Evolutionary conservation across 2,797 vertebrate species (phyloP), one percentile per base, ranked within the genome.

Genomic region (Scolopax rusticola): DNA sequence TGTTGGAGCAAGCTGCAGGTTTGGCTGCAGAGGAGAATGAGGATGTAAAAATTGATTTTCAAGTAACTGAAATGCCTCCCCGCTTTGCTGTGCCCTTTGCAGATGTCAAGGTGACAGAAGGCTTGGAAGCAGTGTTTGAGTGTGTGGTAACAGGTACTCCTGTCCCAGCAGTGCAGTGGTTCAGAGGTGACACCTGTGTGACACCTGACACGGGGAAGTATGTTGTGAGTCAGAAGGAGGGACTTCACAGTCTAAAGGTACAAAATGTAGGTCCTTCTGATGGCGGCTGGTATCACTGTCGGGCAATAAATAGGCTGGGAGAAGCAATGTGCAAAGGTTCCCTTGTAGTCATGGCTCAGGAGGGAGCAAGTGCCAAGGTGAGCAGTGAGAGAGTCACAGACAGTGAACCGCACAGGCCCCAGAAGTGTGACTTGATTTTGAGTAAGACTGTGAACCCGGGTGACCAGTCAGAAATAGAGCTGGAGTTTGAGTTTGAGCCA

Each of bases 51-150:
- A 99, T 99, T 69, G 98, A 99, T 92, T 99, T 99, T 94, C 99
- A 99, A 97, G 98, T 99, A 75, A 99, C 98, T 11, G 99, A 99
- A 97, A 99, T 99, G 99, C 99, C 99, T 63, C 99, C 99, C 13
- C 98, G 99, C 33, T 99, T 99, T 73, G 98, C 99, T 12, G 98
- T 98, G 90, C 99, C 99, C 30, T 98, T 99, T 96, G 98, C 98
- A 95, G 99, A 99, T 94, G 97, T 99, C 91, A 97, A 98, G 93
- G 98, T 98, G 76, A 97, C 98, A 36, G 99, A 99, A 97, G 98
- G 98, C 56, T 98, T 98, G 40, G 98, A 98, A 20, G 98, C 99
- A 61, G 96, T 99, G 96, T 99, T 99, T 97, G 99, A 99, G 93
- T 99, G 99, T 90, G 99, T 99, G 63, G 98, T 99, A 67, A 99